phyloP scores from a whole-genome alignment of 2,797 vertebrate genomes.

The Rhynchonycteris naso region DNA sequence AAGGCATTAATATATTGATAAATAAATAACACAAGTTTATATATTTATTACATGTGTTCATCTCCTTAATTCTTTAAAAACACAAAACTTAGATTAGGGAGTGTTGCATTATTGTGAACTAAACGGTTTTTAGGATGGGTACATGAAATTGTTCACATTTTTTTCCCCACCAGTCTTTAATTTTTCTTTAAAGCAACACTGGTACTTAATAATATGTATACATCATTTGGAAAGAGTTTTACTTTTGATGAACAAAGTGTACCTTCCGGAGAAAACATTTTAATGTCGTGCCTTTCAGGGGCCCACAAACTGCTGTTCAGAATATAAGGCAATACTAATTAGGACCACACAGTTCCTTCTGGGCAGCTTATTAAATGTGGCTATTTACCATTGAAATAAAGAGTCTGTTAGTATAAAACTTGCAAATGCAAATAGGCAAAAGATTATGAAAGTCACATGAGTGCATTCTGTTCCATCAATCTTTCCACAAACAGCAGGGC shows the following conservation, averaged over 20 bases:
- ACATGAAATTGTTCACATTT: not conserved
- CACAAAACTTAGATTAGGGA: constrained; percentile 10
- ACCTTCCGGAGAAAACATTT: constrained; percentile 17
- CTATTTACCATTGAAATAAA: constrained; percentile 17
- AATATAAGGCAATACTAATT: not conserved
- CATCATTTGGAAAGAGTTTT: not conserved
- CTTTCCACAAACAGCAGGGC: not conserved
- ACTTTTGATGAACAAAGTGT: constrained; percentile 34
- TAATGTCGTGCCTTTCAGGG: not conserved
- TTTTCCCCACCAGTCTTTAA: not conserved
- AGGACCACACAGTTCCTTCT: not conserved
- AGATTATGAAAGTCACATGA: not conserved
- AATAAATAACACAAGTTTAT: not conserved
- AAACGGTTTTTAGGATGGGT: not conserved
- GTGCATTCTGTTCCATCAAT: not conserved
- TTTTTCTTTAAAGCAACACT: constrained; percentile 30
- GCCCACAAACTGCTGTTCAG: not conserved
- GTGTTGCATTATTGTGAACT: not conserved
- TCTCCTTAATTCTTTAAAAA: not conserved
- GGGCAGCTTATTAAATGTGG: constrained; percentile 33
- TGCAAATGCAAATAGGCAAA: constrained; percentile 7
- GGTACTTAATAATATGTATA: not conserved
- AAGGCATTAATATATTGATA: constrained; percentile 17
- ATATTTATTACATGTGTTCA: not conserved
- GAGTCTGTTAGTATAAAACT: not conserved